Evolutionary conservation across 2,888 invertebrate species (phyloP).

Genomic region (Argynnis bischoffii): DNA sequence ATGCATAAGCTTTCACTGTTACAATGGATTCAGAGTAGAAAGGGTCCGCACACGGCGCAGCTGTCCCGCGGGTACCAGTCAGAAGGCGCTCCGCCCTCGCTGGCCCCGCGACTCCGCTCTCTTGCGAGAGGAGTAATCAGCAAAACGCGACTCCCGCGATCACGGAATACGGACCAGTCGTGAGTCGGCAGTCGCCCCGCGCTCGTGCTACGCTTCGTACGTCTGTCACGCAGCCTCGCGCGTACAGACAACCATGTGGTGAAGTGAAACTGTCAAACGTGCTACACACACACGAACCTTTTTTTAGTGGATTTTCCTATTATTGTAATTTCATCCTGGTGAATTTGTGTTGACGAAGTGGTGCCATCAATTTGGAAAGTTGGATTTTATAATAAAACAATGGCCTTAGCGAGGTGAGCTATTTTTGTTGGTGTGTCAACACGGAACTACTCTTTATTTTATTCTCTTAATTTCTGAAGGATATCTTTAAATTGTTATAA

Average conservation of each 20-base stretch:
- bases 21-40: slow-evolving; percentile 65
- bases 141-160: slow-evolving; percentile 48
- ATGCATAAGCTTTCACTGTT: slow-evolving; percentile 65
- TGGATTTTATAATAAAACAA: slow-evolving; percentile 81
- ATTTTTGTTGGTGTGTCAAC: slow-evolving; percentile 81
- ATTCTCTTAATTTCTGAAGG: slow-evolving; percentile 70
- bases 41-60: slow-evolving; percentile 78
- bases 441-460: slow-evolving; percentile 78
- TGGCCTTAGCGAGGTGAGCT: slow-evolving; percentile 83
- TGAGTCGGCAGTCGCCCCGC: slow-evolving; percentile 73
- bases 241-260: slow-evolving; percentile 75
- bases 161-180: slow-evolving; percentile 50
- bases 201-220: slow-evolving; percentile 65
- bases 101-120: slow-evolving; percentile 62
- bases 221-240: slow-evolving; percentile 61
- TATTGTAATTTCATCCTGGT: slow-evolving; percentile 56
- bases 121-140: slow-evolving; percentile 50
- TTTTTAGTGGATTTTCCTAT: slow-evolving; percentile 60
- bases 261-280: slow-evolving; percentile 82
- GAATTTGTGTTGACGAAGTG: slow-evolving; percentile 72
- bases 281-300: slow-evolving; percentile 72
- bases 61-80: slow-evolving; percentile 70
- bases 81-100: slow-evolving; percentile 44
- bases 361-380: slow-evolving; percentile 75
- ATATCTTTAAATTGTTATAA: slow-evolving; percentile 48